Evolutionary conservation across 2,797 vertebrate species (phyloP), one percentile per base, ranked within the genome.

Genomic region (Sus cebifrons): DNA sequence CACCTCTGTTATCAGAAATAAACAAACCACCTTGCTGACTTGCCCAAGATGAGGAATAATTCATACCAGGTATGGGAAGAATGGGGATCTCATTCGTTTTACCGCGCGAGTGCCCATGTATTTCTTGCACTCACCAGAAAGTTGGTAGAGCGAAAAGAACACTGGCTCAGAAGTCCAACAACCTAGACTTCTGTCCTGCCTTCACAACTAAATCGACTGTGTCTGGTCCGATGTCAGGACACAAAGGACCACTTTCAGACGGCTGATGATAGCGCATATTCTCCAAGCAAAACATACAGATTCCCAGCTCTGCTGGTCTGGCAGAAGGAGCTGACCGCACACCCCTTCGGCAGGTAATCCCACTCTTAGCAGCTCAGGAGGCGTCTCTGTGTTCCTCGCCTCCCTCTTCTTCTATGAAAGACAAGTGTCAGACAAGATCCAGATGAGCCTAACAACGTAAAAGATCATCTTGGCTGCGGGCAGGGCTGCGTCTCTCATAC

Each of bases 131-230:
- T 89, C 16, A 1, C n/a, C 88, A 67, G 58, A 54, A 79, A 93
- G 54, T 89, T 52, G 73, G 40, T 21, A 58, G 6, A 94, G 32
- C 77, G 75, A 93, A 95, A 86, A 62, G 27, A 67, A 86, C 18
- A 62, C 36, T 58, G 20, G 25, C 68, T 91, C 54, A 32, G 32
- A 93, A 92, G 14, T 90, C 60, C 62, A 90, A 68, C 79, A 87
- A 52, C 44, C 12, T 58, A 65, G 36, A 86, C 67, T 95, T 95
- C 40, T 88, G 17, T 74, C 87, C 85, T 77, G 9, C 15, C 18
- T 92, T 89, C 88, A 25, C 3, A 74, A 92, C 27, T 83, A 83
- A 96, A 89, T 71, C 44, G 71, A 91, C 29, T 75, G 94, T 49
- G 54, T 93, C 60, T 67, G 36, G 8, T 91, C 86, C 75, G 56